Evolutionary conservation across 92 coral and sea anemone genomes (phyloP), one percentile per base, ranked within the genome.

Genomic region (Diadumene lineata): DNA sequence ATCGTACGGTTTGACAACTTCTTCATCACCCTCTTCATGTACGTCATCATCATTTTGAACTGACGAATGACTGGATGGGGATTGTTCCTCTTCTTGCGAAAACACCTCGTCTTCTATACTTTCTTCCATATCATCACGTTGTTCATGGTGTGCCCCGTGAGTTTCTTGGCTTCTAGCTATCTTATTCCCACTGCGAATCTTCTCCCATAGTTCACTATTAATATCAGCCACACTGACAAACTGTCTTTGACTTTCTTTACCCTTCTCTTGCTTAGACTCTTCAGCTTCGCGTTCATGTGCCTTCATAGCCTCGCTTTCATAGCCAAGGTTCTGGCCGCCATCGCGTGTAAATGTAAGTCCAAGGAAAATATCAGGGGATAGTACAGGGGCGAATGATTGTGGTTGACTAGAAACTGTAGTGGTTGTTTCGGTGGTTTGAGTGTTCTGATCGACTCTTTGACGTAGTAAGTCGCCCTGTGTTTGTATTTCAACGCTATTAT

Each of bases 211-310:
- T 1, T 90, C 86, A 43, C 77, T 76, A 31, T 87, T 88, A 24
- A 94, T 91, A 76, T 94, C 98, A 34, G 93, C 97, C 34, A 94
- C 98, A 79, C 98, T 94, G 4, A 94, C 74, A 66, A 94, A 94
- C 81, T 78, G 96, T 79, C 96, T 86, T 48, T 64, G 64, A 53
- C 77, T 50, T 56, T 23, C 77, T 21, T 56, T 57, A 0, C 16
- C 64, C 23, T 10, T 15, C 43, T 11, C 24, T 15, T 28, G 3
- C 43, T n/a, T n/a, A n/a, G n/a, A n/a, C 31, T 30, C 18, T 15
- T 28, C 2, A 61, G 29, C 77, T 13, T 56, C 24, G 30, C 21
- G 22, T 33, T 72, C 32, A 31, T 31, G 66, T 31, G 9, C 77
- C 22, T 31, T 33, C 11, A 0, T 50, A 22, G 10, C 74, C 30